phyloP scores from a whole-genome alignment of 37 sponge, comb jelly and placozoan species.

The Bolinopsis microptera region DNA sequence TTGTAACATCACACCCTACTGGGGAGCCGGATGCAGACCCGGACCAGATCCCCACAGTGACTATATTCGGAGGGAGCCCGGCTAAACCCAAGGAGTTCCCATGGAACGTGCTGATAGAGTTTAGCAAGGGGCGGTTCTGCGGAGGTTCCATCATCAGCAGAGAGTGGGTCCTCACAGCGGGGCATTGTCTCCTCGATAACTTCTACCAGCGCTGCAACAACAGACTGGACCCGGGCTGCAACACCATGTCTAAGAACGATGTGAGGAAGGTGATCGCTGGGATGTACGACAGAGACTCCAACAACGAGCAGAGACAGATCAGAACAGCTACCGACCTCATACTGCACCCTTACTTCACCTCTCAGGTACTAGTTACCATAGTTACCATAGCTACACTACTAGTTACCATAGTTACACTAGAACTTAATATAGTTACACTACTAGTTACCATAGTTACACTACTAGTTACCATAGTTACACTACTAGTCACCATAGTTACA shows the following conservation, averaged over 20 bases:
- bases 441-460: too few relatives aligned
- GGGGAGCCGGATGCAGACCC: background rate
- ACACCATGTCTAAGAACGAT: background rate
- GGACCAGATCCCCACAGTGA: background rate
- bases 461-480: too few relatives aligned
- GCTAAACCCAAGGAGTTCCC: slow-evolving; percentile 10
- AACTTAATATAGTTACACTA: too few relatives aligned
- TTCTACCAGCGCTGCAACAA: background rate
- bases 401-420: too few relatives aligned
- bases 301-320: background rate
- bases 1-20: background rate
- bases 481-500: too few relatives aligned
- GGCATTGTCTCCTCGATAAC: slow-evolving; percentile 28
- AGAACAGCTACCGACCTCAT: slow-evolving; percentile 32
- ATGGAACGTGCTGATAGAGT: slow-evolving; percentile 45
- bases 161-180: slow-evolving; percentile 66
- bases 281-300: background rate
- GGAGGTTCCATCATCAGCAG: slow-evolving; percentile 56
- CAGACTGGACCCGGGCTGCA: background rate
- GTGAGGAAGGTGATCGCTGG: background rate
- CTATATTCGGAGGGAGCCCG: slow-evolving; percentile 25
- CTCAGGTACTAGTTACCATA: too few relatives aligned
- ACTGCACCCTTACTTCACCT: background rate
- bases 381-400: too few relatives aligned
- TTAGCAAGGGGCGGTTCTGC: background rate